Evolutionary conservation across 2,797 vertebrate genomes (phyloP), one percentile per base, ranked within the genome.

Genomic region (Eulemur rubriventer): DNA sequence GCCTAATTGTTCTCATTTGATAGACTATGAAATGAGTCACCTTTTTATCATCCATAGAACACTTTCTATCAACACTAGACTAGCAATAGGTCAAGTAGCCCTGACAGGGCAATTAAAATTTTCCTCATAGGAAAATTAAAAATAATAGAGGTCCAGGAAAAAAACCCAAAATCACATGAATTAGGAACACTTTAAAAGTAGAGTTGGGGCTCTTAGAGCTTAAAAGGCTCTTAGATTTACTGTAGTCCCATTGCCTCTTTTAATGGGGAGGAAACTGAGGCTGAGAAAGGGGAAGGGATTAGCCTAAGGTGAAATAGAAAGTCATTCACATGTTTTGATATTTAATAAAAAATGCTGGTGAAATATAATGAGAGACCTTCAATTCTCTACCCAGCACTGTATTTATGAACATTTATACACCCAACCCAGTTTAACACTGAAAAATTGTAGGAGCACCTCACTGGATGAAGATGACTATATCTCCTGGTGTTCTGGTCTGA

Each of bases 61-160:
- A 84, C 84, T 59, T 70, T 94, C 35, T 59, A 93, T 48, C 28
- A 91, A 86, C 10, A 91, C 33, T 73, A 95, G n/a, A 82, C 30
- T 33, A 90, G 7, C 50, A 63, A 86, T 8, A 85, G 24, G 9
- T 81, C 87, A 95, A 70, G 30, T 2, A 92, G 20, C 76, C 38
- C 26, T 43, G 28, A 88, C 17, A 95, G 33, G 41, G 33, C 55
- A 57, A 57, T 26, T 57, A 26, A 57, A 57, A 26, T 26, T 57
- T 57, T 57, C 55, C 55, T 26, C 55, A 57, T 4, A 57, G 55
- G 52, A 81, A 94, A 90, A 86, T 69, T 79, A 80, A 91, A 92
- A 96, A 76, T 38, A 72, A 43, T 20, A 57, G 28, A n/a, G 1
- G 10, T 83, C 43, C 35, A 73, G 7, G 20, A 88, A 35, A 72